These are phyloP conservation scores for Cebidichthys violaceus DNA, from an alignment of 2,113 vertebrate genomes.

Conservation along the genomic window DNA sequence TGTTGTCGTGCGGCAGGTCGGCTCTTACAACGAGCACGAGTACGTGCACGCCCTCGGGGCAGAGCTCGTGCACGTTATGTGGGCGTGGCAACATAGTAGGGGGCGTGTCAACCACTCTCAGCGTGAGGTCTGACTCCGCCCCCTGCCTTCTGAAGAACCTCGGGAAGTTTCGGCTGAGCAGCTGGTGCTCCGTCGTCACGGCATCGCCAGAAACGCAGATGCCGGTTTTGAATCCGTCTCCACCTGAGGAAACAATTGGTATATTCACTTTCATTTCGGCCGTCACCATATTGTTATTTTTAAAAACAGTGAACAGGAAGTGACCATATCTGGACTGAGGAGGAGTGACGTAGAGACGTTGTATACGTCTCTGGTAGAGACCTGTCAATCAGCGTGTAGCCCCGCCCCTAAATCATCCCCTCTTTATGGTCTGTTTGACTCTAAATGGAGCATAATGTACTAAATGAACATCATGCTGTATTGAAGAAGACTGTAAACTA, in stretches of 20 bases:
- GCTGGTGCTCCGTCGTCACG: slow-evolving; percentile 70
- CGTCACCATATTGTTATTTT: no score
- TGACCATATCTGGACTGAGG: no score
- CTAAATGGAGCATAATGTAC: no score
- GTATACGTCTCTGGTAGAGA: no score
- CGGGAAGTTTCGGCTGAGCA: slow-evolving; percentile 69
- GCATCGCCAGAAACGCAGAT: slow-evolving; percentile 60
- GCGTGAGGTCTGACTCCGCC: slow-evolving; percentile 71
- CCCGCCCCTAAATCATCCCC: no score
- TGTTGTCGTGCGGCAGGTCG: slow-evolving; percentile 75
- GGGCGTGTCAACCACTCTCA: slow-evolving; percentile 87
- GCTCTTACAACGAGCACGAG: slow-evolving; percentile 83
- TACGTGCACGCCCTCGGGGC: slow-evolving; percentile 84
- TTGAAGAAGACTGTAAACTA: no score
- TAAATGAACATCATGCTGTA: no score
- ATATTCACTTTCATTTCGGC: background rate
- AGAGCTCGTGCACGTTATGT: slow-evolving; percentile 81
- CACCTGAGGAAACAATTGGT: slow-evolving; percentile 56
- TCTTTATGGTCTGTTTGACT: no score
- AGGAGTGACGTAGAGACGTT: no score
- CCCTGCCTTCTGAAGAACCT: slow-evolving; percentile 76
- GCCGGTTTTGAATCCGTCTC: slow-evolving; percentile 81
- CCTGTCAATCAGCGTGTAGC: no score
- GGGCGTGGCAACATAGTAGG: slow-evolving; percentile 59
- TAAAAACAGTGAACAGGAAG: no score